These are phyloP conservation scores for Craterocephalus amniculus DNA, from an alignment of 2,797 vertebrate species.

Conservation along the genomic window DNA sequence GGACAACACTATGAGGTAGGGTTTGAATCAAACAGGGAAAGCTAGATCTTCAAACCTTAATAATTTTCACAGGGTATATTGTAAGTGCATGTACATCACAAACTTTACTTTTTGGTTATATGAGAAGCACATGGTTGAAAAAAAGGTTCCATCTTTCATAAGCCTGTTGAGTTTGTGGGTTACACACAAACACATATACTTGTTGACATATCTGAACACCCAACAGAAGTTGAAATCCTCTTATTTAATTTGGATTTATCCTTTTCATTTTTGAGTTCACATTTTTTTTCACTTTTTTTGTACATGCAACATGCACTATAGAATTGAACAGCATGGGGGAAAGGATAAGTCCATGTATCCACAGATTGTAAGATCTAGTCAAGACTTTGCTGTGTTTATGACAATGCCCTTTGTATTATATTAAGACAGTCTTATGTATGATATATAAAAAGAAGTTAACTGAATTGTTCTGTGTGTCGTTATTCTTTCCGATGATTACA, in stretches of 20 bases:
- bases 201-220: conserved; percentile 83
- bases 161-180: conserved; percentile 83
- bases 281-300: conserved; percentile 82
- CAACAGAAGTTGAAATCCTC: conserved; percentile 80
- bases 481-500: conserved; percentile 54
- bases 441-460: conserved; percentile 99
- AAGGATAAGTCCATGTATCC: conserved; percentile 99
- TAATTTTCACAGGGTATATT: conserved; percentile 87
- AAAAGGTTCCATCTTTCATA: conserved; percentile 83
- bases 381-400: conserved; percentile 99
- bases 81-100: conserved; percentile 87
- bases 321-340: conserved; percentile 99
- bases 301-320: conserved; percentile 96
- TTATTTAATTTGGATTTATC: conserved; percentile 82
- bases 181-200: conserved; percentile 81
- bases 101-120: conserved; percentile 84
- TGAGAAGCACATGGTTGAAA: conserved; percentile 86
- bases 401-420: conserved; percentile 99
- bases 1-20: conserved; percentile 85
- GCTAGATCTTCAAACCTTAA: conserved; percentile 86
- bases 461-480: conserved; percentile 94
- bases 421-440: conserved; percentile 99
- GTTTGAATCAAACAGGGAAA: conserved; percentile 85
- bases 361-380: conserved; percentile 99
- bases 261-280: conserved; percentile 78